Base-by-base conservation (phyloP, 2,113 vertebrate genomes). In the Sardina pilchardus region DNA sequence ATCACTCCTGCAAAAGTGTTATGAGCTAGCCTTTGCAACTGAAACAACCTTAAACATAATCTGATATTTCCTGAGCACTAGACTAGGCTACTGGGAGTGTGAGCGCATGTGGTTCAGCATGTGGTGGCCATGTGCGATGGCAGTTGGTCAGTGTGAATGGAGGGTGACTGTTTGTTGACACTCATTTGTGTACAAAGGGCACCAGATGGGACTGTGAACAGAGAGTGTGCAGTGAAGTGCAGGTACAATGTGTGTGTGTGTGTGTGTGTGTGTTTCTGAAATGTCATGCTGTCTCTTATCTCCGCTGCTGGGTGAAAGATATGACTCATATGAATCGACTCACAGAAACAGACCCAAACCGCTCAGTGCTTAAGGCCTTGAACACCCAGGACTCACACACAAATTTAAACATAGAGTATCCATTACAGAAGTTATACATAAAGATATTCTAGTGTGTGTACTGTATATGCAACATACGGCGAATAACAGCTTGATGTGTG, bases 61-160 rank as follows among this genome's bases (percentile, higher is more conserved):
- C 59, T 67, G 1, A 26, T n/a, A 67, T 10, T 30, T n/a, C 24
- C n/a, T 8, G 24, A 67, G 10, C 7, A 67, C 59, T 67, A 67
- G n/a, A 67, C 10, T 12, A 24, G 63, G n/a, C 63, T 12, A 4
- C 47, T 48, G 47, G 47, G 47, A 48, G 47, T 48, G 47, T 48
- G 47, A 48, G 47, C 9, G 47, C 14, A 16, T 48, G 3, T 12
- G 47, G 21, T 21, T 59, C 6, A 24, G 53, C 19, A 24, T 26
- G 63, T 30, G 63, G 63, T 30, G 7, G 63, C 9, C 63, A 67
- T 67, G 63, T 67, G 63, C 8, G 8, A 67, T 67, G 63, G 63
- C 63, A 67, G 63, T 67, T 30, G 63, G 63, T 67, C 63, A 67
- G 63, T n/a, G 56, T 63, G 56, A 63, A n/a, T 63, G n/a, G 56